Base-by-base conservation (phyloP, 2,888 invertebrate genomes). In the Adineta ricciae region DNA sequence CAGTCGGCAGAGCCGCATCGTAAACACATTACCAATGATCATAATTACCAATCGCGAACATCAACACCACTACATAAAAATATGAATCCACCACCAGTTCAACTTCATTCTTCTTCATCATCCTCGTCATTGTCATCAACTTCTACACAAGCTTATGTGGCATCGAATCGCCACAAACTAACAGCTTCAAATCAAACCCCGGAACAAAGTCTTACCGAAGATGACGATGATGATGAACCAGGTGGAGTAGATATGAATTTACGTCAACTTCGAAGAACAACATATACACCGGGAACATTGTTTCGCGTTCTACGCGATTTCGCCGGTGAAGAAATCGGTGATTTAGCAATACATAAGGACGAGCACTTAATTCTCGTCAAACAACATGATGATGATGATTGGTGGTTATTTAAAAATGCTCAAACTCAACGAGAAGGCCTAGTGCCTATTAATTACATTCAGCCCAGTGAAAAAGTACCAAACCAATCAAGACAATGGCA, bases 371-470 rank as follows among this genome's bases (percentile, higher is more conserved):
- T n/a, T 24, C 78, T 78, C n/a, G 19, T 78, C 41, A 21, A 78
- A 78, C 78, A 78, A 78, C 2, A 24, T 24, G 19, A 36, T 41
- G 41, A 36, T 41, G 41, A 78, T 21, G 8, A 78, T 41, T 41
- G 78, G 41, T 78, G 78, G 78, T n/a, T 78, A 41, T 78, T 78
- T 41, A 41, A 78, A 78, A 78, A 78, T 41, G 11, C 9, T 78
- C n/a, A 78, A 41, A 41, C 24, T n/a, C 19, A 78, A 78, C 9
- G 41, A 78, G 32, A 36, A 64, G 78, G 78, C 2, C 4, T 41
- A 24, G 78, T 78, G 11, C 41, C 78, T 9, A 41, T 78, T 14
- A 78, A 41, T 78, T 14, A 41, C 41, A 41, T 78, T 41, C 9
- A 78, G 41, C 41, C 14, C 3, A 9, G 14, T 5, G 38, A 21